Percentiles rank a stretch among this genome's conserved stretches.
These are phyloP conservation scores for Rhopalosiphum nymphaeae DNA, from an alignment of 2,888 invertebrate genomes.

Conservation along the genomic window DNA sequence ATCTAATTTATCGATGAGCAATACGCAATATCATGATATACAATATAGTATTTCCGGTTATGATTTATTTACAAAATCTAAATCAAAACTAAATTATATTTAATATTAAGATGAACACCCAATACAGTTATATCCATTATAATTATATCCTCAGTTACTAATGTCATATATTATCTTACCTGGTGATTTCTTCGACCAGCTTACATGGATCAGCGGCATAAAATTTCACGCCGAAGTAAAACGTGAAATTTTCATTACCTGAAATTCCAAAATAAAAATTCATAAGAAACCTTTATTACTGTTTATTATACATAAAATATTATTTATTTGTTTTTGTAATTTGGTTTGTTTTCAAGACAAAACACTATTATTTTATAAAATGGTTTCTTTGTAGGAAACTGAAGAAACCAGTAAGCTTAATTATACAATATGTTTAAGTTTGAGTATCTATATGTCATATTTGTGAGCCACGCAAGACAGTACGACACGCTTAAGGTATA, in stretches of 20 bases:
- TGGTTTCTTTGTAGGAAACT: neutral
- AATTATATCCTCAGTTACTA: neutral
- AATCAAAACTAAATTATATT: neutral
- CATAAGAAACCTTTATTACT: neutral
- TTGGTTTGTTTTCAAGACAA: neutral
- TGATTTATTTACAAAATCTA: neutral
- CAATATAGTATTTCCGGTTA: neutral
- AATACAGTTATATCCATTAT: neutral
- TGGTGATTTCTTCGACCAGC: conserved; percentile 93
- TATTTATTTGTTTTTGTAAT: neutral
- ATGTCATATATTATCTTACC: conserved; percentile 74
- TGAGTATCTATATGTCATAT: neutral
- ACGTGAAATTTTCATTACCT: conserved; percentile 79
- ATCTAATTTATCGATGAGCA: neutral
- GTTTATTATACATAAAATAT: neutral
- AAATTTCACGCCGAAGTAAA: conserved; percentile 97
- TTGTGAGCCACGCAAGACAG: neutral
- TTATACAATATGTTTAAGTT: neutral
- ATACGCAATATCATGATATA: neutral
- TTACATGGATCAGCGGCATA: conserved; percentile 98
- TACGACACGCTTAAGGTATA: neutral
- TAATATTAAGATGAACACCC: neutral
- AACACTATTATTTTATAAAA: neutral
- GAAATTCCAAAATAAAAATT: conserved; percentile 33
- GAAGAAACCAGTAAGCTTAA: neutral